Evolutionary conservation across 2,888 invertebrate genomes (phyloP), one percentile per base, ranked within the genome.

Genomic region (Gortyna flavago): DNA sequence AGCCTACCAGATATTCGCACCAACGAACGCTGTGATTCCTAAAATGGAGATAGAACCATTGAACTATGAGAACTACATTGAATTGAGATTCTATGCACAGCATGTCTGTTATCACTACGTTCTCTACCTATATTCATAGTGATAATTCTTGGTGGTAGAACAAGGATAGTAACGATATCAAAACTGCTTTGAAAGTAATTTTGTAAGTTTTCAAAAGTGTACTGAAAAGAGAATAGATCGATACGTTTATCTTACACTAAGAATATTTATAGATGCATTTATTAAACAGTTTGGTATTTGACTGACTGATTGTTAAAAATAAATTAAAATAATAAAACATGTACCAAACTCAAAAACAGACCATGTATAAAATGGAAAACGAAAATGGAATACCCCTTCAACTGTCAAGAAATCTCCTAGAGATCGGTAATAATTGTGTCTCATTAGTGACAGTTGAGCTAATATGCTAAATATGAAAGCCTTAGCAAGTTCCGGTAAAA

Each of bases 51-150:
- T 32, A 5, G 32, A 65, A 59, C 64, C 48, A 65, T 76, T 57
- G 8, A 0, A 77, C n/a, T 25, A 65, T 51, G 51, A 59, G 25
- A 66, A 66, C 59, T 66, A 78, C 48, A 65, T 65, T 57, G 25
- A 77, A 59, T 83, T 59, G 32, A 59, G 18, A 66, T 77, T 77
- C 79, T 29, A n/a, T 29, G 13, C 25, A 41, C 38, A 51, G 41
- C 64, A 65, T 65, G n/a, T 57, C 38, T 9, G 18, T 35, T 78
- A 64, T 18, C 38, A 32, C 38, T 44, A 29, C 64, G 21, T 48
- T 64, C 6, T 75, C 54, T 29, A 25, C n/a, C 18, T 54, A 71
- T 44, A 25, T 29, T 51, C 48, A 11, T 38, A 57, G n/a, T 5
- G 16, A 74, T 74, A 44, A 54, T 44, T 64, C 44, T 75, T 62